Base-by-base conservation (phyloP, 2,888 invertebrate genomes). In the Netelia fuscicornis region DNA sequence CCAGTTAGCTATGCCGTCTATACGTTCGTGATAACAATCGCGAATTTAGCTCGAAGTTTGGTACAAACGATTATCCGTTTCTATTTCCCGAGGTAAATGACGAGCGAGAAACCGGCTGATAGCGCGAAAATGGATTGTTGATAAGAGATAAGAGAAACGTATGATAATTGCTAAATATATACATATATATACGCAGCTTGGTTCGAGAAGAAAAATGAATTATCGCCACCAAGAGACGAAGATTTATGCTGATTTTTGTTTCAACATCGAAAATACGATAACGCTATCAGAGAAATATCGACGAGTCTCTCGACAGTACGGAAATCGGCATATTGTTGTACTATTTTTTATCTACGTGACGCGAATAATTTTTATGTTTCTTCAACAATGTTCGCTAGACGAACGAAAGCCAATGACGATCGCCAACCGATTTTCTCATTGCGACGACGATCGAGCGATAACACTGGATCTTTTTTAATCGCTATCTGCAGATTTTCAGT, bases 1-100 rank as follows among this genome's bases (percentile, higher is more conserved):
- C 84, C 84, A 2, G 71, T 82, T 8, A 67, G 25, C n/a, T 85
- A 84, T 30, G 65, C 54, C 13, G 30, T 79, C 37, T 74, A 74
- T 68, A 74, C 48, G 13, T 48, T 75, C 13, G 13, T 48, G 8
- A 72, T 20, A 10, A 70, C 81, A 11, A 17, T 84, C 37, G 3
- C 62, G n/a, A 56, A 64, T 64, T 48, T 68, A 3, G 2, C 77
- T 10, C 67, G 56, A 30, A 23, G 0, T 37, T 44, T 64, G 30
- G n/a, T 84, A 77, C 56, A 84, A 54, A 65, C 37, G 20, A 60
- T 77, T 60, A 17, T 84, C 44, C 60, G 44, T 30, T 30, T 30
- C 30, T 30, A 76, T 71, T 13, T 62, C 42, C 37, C 64, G 17
- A n/a, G 11, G 10, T 65, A 13, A 70, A 44, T 60, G 17, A 56